A percentile compares a stretch with the other conserved stretches of the same genome.
phyloP scores from a whole-genome alignment of 2,113 vertebrate species.

The Ifrita kowaldi region DNA sequence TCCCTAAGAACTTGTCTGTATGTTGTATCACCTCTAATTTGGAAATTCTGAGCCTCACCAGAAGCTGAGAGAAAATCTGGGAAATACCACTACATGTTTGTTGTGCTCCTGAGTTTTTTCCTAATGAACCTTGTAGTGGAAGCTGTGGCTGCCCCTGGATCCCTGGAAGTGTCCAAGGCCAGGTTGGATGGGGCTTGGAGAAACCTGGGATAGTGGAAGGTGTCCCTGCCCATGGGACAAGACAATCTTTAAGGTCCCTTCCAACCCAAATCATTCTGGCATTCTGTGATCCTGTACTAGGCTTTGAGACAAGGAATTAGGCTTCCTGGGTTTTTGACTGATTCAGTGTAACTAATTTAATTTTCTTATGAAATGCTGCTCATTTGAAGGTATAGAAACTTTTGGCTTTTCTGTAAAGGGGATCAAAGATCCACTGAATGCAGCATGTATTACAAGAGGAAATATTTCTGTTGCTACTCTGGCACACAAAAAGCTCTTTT shows the following conservation, averaged over 20 bases:
- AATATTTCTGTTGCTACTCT: background rate
- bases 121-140: background rate
- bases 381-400: background rate
- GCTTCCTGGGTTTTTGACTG: background rate
- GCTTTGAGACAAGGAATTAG: background rate
- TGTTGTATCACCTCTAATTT: background rate
- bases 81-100: background rate
- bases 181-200: background rate
- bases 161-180: background rate
- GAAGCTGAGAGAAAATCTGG: background rate
- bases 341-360: background rate
- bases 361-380: background rate
- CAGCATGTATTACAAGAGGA: background rate
- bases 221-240: background rate
- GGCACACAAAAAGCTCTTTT: background rate
- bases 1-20: fast-evolving
- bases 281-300: background rate
- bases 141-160: background rate
- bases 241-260: background rate
- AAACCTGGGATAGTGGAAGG: background rate
- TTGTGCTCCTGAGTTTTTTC: background rate
- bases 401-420: background rate
- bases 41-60: background rate
- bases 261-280: background rate
- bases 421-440: background rate